Evolutionary conservation across 2,113 vertebrate genomes (phyloP).

Genomic region (Plotosus lineatus): DNA sequence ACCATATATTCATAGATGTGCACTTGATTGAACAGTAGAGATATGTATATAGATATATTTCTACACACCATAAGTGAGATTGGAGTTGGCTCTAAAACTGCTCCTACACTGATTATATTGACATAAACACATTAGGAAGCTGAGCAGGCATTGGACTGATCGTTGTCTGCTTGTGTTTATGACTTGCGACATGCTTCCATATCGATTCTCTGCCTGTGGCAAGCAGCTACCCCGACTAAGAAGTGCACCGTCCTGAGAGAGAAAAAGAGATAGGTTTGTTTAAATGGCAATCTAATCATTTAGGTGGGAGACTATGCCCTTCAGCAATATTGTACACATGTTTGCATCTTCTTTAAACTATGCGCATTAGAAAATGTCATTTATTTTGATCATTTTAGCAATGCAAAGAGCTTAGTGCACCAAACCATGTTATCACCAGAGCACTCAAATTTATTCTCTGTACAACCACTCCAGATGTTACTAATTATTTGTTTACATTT

Average conservation of each 20-base stretch:
- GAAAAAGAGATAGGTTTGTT: background rate
- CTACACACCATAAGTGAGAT: too few species aligned
- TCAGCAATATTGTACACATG: background rate
- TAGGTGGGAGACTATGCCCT: background rate
- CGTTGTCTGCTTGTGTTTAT: conserved; percentile 34
- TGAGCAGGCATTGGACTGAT: conserved; percentile 13
- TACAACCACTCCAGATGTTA: conserved; percentile 21
- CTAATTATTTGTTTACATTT: conserved; percentile 27
- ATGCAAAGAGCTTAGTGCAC: conserved; percentile 8
- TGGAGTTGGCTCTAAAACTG: background rate
- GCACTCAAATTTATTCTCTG: background rate
- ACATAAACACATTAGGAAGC: conserved; percentile 24
- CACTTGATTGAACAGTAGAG: background rate
- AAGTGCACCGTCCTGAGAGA: background rate
- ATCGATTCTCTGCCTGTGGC: conserved; percentile 31
- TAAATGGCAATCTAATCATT: conserved; percentile 14
- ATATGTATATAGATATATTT: background rate
- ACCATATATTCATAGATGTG: conserved; percentile 39
- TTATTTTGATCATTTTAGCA: conserved; percentile 13
- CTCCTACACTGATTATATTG: conserved; percentile 42
- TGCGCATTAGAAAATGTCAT: conserved; percentile 6
- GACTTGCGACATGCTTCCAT: conserved; percentile 35
- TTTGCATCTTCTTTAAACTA: conserved; percentile 1
- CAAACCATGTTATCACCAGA: conserved; percentile 17
- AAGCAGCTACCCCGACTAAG: conserved; percentile 25